Percentiles rank a stretch among this genome's conserved stretches.
phyloP scores from a whole-genome alignment of 2,888 invertebrate species.

The Drosophila siamana region DNA sequence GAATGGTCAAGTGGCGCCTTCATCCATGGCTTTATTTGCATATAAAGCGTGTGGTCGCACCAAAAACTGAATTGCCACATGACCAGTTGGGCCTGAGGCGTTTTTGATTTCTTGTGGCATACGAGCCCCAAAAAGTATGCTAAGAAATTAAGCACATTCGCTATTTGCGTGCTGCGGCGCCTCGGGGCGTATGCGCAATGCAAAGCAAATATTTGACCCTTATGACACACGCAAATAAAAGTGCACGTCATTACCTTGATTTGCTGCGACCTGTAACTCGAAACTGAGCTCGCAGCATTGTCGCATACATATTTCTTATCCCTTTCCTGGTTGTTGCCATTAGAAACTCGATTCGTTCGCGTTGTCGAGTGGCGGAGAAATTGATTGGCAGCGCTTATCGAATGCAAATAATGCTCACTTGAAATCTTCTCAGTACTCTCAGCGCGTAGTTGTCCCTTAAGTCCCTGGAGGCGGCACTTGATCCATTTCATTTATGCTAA shows the following conservation, averaged over 20 bases:
- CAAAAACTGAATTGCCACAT: conserved; percentile 20
- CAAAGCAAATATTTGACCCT: conserved; percentile 50
- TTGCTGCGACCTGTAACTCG: conserved; percentile 49
- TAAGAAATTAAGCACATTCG: conserved; percentile 74
- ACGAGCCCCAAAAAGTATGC: conserved; percentile 63
- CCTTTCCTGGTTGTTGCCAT: conserved; percentile 11
- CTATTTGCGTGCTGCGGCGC: conserved; percentile 64
- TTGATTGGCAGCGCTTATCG: conserved; percentile 50
- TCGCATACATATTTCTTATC: background rate
- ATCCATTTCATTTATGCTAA: conserved; percentile 62
- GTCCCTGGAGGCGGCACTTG: conserved; percentile 26
- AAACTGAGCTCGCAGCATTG: background rate
- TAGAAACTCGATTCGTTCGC: conserved; percentile 17
- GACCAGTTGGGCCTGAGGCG: conserved; percentile 1
- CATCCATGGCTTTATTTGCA: conserved; percentile 67
- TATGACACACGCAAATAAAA: conserved; percentile 73
- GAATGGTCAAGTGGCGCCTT: conserved; percentile 71
- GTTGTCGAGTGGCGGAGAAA: conserved; percentile 41
- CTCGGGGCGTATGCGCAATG: conserved; percentile 71
- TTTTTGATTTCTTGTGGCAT: conserved; percentile 57
- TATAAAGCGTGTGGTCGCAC: conserved; percentile 63
- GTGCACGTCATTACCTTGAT: conserved; percentile 79
- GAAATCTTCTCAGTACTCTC: conserved; percentile 4
- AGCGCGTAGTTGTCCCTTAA: background rate
- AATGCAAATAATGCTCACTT: conserved; percentile 40